Percentiles rank a stretch among this genome's conserved stretches.
Evolutionary conservation across 2,113 vertebrate species (phyloP).

Genomic region (Gallinago paraguaiae): DNA sequence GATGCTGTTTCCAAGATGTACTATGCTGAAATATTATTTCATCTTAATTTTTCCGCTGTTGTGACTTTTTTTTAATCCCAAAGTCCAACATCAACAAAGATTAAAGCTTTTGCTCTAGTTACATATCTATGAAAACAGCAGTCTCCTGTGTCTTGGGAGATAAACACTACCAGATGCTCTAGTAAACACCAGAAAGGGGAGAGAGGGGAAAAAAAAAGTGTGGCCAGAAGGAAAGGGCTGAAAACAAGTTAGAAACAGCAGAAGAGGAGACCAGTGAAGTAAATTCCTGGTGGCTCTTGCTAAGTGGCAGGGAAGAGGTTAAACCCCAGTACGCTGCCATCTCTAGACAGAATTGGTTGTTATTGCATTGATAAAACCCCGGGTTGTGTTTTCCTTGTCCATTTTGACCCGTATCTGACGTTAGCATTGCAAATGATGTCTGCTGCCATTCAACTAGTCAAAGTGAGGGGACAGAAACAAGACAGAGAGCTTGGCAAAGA

Average conservation of each 20-base stretch:
- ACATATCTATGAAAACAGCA: conserved; percentile 54
- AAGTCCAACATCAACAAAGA: conserved; percentile 51
- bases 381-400: conserved; percentile 61
- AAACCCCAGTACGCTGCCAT: conserved; percentile 36
- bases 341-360: conserved; percentile 38
- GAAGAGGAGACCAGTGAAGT: not conserved
- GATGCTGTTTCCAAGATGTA: not conserved
- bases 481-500: conserved; percentile 56
- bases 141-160: conserved; percentile 39
- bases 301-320: conserved; percentile 46
- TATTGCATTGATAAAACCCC: conserved; percentile 49
- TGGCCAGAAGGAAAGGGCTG: not conserved
- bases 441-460: conserved; percentile 53
- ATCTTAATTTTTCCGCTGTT: conserved; percentile 37
- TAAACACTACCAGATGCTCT: conserved; percentile 59
- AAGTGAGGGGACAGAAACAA: conserved; percentile 48
- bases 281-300: not conserved
- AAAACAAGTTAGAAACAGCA: not conserved
- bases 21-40: conserved; percentile 19
- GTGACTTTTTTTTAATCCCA: conserved; percentile 16
- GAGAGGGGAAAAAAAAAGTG: not conserved
- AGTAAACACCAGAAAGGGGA: conserved; percentile 27
- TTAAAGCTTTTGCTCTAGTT: conserved; percentile 47
- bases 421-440: conserved; percentile 70
- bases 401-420: conserved; percentile 45